phyloP scores from a whole-genome alignment of 2,888 invertebrate genomes.

The Lochmaea capreae region DNA sequence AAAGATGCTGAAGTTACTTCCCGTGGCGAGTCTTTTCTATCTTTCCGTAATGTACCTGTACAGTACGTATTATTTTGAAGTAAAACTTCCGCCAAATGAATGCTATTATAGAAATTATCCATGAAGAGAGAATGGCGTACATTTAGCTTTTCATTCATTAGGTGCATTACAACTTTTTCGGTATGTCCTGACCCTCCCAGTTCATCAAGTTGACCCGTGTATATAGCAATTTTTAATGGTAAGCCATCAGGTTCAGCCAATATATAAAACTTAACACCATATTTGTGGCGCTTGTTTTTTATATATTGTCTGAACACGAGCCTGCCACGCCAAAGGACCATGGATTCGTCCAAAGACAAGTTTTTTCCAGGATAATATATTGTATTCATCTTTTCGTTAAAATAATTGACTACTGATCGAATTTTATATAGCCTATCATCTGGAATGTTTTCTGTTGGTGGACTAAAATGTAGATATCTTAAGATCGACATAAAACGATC shows the following conservation, averaged over 20 bases:
- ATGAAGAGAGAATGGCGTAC: constrained; percentile 2
- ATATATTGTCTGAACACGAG: constrained; percentile 32
- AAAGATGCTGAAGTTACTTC: not conserved
- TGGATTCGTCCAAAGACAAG: constrained; percentile 18
- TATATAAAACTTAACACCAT: constrained; percentile 17
- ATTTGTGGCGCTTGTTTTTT: too few species aligned
- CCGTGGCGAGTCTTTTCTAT: constrained; percentile 7
- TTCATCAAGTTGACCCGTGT: constrained; percentile 13
- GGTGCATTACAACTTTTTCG: constrained; percentile 10
- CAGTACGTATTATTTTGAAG: not conserved
- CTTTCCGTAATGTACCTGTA: constrained; percentile 11
- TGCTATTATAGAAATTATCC: constrained; percentile 16
- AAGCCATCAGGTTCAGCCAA: constrained; percentile 24
- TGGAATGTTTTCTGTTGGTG: too few species aligned
- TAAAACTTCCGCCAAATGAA: not conserved
- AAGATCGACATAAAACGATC: too few species aligned
- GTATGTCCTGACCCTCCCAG: constrained; percentile 17
- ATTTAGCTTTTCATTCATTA: constrained; percentile 9
- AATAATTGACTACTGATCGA: constrained; percentile 14
- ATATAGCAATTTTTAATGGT: not conserved
- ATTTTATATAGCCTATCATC: not conserved
- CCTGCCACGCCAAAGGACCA: constrained; percentile 24
- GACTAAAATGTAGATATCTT: too few species aligned
- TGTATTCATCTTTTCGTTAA: constrained; percentile 23
- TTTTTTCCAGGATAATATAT: constrained; percentile 23